Evolutionary conservation across 1,140 invertebrate species (phyloP), one percentile per base, ranked within the genome.

Genomic region (Atopsyche davidsoni): DNA sequence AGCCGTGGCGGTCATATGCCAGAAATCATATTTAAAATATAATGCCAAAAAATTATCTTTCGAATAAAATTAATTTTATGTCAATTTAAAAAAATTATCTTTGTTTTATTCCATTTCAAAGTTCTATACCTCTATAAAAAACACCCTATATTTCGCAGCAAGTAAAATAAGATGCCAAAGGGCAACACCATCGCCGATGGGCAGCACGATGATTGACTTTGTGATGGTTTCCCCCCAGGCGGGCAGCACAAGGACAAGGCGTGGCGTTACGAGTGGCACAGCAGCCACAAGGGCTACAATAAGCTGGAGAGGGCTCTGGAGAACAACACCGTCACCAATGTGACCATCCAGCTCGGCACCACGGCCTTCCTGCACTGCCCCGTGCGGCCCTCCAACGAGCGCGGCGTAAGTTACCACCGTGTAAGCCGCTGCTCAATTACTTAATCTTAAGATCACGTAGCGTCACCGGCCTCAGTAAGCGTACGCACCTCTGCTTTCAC

Each of bases 291-390:
- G 32, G 42, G 40, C 0, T 53, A 46, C 51, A 48, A 36, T 34
- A 57, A 47, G 38, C 34, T 44, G 18, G 55, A 57, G 3, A 49
- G 40, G 13, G 47, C 55, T 2, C 39, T 57, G 21, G 55, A 57
- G 19, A 73, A 73, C 59, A 72, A 72, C 51, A 72, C 71, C 1
- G 62, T 72, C 19, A 72, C 68, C 51, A 90, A 90, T 63, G 79
- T 89, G 40, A 90, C 87, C 2, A 86, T 87, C 7, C 87, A 90
- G 62, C 70, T 90, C 14, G 88, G 87, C 13, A 85, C 84, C 41
- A 87, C 85, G 1, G 87, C 87, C 17, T 90, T 88, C 66, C 75
- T 91, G n/a, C 83, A 89, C 67, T 92, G 89, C 67, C 62, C 72
- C 0, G 70, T 73, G 0, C 68, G 71, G 16, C 69, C 72, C 53